These are phyloP conservation scores for Phylloscopus trochilus DNA, from an alignment of 2,113 vertebrate genomes.

Conservation along the genomic window DNA sequence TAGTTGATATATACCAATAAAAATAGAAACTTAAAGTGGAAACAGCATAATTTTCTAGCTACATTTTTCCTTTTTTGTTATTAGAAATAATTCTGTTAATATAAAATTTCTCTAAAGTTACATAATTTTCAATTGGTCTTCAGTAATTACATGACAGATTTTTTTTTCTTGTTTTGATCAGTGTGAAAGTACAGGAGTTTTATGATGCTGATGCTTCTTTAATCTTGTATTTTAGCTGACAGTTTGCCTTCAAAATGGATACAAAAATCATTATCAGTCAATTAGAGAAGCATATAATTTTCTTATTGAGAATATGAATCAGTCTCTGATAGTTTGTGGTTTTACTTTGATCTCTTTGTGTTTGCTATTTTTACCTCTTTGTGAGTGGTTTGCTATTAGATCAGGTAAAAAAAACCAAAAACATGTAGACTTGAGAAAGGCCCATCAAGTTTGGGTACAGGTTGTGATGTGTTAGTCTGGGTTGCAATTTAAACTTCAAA, in stretches of 20 bases:
- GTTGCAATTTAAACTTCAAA: constrained; percentile 46
- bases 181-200: background rate
- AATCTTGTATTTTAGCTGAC: background rate
- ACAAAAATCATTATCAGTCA: background rate
- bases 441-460: background rate
- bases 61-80: background rate
- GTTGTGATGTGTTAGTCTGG: background rate
- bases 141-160: background rate
- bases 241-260: background rate
- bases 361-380: constrained; percentile 1
- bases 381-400: constrained; percentile 17
- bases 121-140: background rate
- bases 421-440: background rate
- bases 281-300: constrained; percentile 1
- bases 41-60: background rate
- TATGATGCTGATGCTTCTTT: background rate
- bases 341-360: constrained; percentile 50
- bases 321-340: background rate
- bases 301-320: background rate
- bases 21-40: background rate
- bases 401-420: background rate
- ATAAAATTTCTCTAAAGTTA: background rate
- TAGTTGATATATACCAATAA: background rate
- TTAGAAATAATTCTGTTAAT: background rate
- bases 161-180: background rate